phyloP scores from a whole-genome alignment of 2,113 vertebrate species.

The Atlantisia rogersi region DNA sequence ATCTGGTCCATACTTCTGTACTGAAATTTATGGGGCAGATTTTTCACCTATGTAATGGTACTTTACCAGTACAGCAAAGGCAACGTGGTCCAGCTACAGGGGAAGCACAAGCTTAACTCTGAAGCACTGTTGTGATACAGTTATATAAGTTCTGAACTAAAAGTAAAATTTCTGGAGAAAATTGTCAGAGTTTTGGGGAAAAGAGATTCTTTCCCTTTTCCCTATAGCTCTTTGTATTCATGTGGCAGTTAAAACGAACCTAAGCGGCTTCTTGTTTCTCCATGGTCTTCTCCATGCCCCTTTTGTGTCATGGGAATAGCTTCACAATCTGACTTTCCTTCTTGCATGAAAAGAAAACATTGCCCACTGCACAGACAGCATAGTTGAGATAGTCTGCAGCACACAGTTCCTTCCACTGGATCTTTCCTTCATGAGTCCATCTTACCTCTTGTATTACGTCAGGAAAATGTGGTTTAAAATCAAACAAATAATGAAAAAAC shows the following conservation, averaged over 20 bases:
- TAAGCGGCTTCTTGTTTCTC: neutral
- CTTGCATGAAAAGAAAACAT: neutral
- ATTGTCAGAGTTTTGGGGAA: neutral
- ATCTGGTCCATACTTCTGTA: neutral
- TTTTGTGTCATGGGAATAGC: rapidly evolving
- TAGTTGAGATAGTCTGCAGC: too few relatives aligned
- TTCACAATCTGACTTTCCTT: neutral
- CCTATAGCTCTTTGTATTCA: neutral
- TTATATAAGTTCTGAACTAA: neutral
- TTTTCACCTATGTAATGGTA: neutral
- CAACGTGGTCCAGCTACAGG: rapidly evolving
- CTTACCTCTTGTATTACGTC: neutral
- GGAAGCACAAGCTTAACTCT: neutral
- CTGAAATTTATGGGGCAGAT: neutral
- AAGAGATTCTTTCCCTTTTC: neutral
- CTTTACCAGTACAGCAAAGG: neutral
- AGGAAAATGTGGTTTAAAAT: neutral
- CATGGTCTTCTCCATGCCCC: rapidly evolving
- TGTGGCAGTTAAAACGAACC: neutral
- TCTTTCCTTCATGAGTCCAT: neutral
- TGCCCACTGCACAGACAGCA: neutral
- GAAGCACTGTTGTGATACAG: neutral
- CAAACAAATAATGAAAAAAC: neutral
- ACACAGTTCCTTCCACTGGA: neutral
- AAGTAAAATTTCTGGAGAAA: neutral